A percentile compares a stretch with the other conserved stretches of the same genome.
Conservation (phyloP, 1,140 invertebrate species). For the Anastrepha obliqua region DNA sequence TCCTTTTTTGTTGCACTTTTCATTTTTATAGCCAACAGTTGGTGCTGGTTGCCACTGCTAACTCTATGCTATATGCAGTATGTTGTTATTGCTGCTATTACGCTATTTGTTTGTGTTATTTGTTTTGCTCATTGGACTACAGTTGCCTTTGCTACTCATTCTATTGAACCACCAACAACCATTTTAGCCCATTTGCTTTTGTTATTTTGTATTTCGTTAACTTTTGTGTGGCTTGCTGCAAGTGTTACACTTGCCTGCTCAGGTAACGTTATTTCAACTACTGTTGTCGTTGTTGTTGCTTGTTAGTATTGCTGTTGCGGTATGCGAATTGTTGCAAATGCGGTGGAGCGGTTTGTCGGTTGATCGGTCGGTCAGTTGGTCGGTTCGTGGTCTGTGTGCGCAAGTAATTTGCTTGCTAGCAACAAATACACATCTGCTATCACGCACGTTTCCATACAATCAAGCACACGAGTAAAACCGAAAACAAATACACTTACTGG, state of each 20-base stretch:
- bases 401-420: slow-evolving; percentile 8
- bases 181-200: slow-evolving; percentile 30
- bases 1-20: neutral
- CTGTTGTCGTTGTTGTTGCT: neutral
- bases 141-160: neutral
- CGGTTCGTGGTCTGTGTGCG: slow-evolving; percentile 15
- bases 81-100: slow-evolving; percentile 21
- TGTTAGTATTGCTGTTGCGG: neutral
- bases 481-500: neutral
- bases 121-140: slow-evolving; percentile 29
- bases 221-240: neutral
- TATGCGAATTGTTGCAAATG: slow-evolving; percentile 40
- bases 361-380: slow-evolving; percentile 12
- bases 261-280: neutral
- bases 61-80: neutral
- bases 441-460: neutral
- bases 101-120: neutral
- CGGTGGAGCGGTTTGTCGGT: slow-evolving; percentile 14
- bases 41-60: neutral
- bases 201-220: neutral
- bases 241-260: neutral
- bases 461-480: neutral
- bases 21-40: neutral
- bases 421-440: neutral
- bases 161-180: neutral